Percentiles rank a stretch among this genome's conserved stretches.
phyloP scores from a whole-genome alignment of 2,113 vertebrate genomes.

The Elephantulus edwardii region DNA sequence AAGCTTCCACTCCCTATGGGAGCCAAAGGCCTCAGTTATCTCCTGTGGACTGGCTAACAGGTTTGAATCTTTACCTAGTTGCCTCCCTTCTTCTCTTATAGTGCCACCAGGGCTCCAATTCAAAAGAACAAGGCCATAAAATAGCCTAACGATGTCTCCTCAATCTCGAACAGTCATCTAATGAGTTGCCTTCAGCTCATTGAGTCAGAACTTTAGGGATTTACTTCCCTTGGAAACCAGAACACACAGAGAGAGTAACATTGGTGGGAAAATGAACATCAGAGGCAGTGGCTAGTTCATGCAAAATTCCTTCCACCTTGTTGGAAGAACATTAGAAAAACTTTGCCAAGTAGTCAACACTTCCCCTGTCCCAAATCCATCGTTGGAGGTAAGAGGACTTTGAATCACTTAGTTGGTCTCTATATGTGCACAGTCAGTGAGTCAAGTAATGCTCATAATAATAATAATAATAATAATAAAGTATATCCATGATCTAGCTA shows the following conservation, averaged over 20 bases:
- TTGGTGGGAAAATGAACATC: not conserved
- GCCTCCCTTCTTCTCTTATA: too few relatives aligned
- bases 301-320: slow-evolving; percentile 3
- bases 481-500: not conserved
- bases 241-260: not conserved
- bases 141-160: not conserved
- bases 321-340: slow-evolving; percentile 23
- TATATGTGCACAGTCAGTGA: not conserved
- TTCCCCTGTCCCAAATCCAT: not conserved
- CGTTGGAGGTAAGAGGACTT: not conserved
- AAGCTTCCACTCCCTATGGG: too few relatives aligned
- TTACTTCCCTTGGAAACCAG: not conserved
- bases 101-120: not conserved
- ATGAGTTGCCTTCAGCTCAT: not conserved
- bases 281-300: not conserved
- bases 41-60: too few relatives aligned
- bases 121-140: not conserved
- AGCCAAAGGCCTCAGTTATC: too few relatives aligned
- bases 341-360: not conserved
- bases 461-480: not conserved
- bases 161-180: not conserved
- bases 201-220: not conserved
- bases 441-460: slow-evolving; percentile 6
- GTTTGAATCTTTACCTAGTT: too few relatives aligned
- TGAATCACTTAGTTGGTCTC: not conserved